phyloP scores from a whole-genome alignment of 2,888 invertebrate species.

The Heteromyza rotundicornis region DNA sequence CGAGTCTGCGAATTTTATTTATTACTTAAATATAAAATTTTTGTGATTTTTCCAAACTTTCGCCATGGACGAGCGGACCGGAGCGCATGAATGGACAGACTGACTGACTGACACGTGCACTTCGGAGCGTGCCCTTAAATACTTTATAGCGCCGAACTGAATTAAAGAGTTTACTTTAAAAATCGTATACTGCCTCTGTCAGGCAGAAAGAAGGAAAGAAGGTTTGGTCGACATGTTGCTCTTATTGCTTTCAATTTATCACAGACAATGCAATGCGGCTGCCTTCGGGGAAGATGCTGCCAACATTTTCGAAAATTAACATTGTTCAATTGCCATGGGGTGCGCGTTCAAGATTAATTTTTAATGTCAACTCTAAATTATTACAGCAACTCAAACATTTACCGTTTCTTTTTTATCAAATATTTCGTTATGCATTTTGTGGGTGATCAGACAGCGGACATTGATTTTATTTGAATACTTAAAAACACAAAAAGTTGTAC shows the following conservation, averaged over 20 bases:
- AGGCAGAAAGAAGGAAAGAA: too few species aligned
- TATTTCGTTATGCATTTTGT: too few species aligned
- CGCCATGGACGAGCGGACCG: slow-evolving; percentile 24
- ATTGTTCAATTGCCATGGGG: too few species aligned
- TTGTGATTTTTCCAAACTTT: slow-evolving; percentile 24
- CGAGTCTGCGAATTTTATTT: not conserved
- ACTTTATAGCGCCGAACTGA: not conserved
- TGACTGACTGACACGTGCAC: slow-evolving; percentile 27
- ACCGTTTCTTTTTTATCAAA: too few species aligned
- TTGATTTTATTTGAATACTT: too few species aligned
- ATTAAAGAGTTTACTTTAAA: not conserved
- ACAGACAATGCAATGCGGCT: slow-evolving; percentile 23
- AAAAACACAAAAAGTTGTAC: too few species aligned
- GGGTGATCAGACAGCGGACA: too few species aligned
- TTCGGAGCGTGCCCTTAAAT: slow-evolving; percentile 26
- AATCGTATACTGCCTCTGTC: not conserved
- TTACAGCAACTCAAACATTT: too few species aligned
- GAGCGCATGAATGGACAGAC: not conserved
- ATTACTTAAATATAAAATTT: slow-evolving; percentile 16
- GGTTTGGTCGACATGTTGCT: slow-evolving; percentile 28
- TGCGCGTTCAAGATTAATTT: too few species aligned
- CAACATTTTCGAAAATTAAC: too few species aligned
- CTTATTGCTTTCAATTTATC: slow-evolving; percentile 34
- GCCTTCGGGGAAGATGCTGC: not conserved
- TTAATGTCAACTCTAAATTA: too few species aligned